Conservation (phyloP, 2,888 invertebrate species). For the Strigamia maritima region DNA sequence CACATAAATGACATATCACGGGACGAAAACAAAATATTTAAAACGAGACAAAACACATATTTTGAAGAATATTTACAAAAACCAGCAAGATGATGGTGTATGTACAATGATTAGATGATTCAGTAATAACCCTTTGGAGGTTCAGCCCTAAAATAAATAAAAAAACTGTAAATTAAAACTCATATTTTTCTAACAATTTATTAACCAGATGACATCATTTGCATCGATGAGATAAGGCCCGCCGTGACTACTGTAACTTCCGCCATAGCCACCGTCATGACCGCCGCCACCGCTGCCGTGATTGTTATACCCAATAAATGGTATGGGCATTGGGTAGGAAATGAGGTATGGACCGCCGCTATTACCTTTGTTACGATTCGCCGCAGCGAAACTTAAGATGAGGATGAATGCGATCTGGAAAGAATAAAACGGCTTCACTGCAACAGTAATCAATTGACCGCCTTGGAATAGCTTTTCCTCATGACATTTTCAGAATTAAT, state of each 20-base stretch:
- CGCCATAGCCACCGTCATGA: neutral
- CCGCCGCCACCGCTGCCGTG: neutral
- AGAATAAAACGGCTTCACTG: neutral
- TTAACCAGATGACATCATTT: neutral
- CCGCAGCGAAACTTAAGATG: neutral
- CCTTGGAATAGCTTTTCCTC: neutral
- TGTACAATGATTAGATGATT: neutral
- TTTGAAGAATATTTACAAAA: neutral
- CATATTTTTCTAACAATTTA: neutral
- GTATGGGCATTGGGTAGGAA: neutral
- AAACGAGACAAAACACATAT: neutral
- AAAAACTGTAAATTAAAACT: neutral
- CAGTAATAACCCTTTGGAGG: neutral
- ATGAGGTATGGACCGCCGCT: neutral
- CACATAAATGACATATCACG: conserved; percentile 14
- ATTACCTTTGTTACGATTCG: neutral
- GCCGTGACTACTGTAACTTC: neutral
- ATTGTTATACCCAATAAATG: neutral
- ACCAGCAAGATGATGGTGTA: neutral
- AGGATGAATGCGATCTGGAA: neutral
- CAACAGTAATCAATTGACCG: neutral
- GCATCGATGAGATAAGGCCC: neutral
- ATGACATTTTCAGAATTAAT: neutral
- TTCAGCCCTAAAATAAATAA: neutral
- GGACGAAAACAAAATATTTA: neutral